Evolutionary conservation across 2,113 vertebrate species (phyloP).

Genomic region (Actenoides hombroni): DNA sequence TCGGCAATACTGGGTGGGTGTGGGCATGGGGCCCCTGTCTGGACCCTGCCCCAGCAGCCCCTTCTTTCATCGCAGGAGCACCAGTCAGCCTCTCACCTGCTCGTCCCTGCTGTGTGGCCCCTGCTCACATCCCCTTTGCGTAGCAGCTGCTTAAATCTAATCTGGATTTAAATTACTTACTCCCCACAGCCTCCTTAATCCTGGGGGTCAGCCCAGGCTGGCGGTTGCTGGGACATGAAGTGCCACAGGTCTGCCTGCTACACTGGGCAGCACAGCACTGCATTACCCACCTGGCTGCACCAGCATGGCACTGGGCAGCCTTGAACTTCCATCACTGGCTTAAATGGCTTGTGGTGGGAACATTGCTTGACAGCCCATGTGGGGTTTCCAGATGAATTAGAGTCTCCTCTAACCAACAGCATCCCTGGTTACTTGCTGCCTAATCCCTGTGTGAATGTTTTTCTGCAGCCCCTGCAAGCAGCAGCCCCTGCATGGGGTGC

Average conservation of each 20-base stretch:
- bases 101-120: rapidly evolving
- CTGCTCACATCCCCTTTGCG: slow-evolving; percentile 10
- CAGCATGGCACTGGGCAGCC: rapidly evolving
- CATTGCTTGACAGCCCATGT: not conserved
- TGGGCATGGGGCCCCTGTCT: rapidly evolving
- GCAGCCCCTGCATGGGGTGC: rapidly evolving
- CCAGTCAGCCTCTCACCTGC: not conserved
- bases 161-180: slow-evolving; percentile 75
- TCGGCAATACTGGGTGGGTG: rapidly evolving
- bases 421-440: not conserved
- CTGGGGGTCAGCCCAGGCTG: slow-evolving; percentile 44
- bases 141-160: slow-evolving; percentile 66
- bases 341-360: not conserved
- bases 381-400: not conserved
- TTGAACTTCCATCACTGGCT: rapidly evolving
- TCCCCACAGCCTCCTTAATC: slow-evolving; percentile 50
- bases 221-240: slow-evolving; percentile 13
- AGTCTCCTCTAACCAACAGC: not conserved
- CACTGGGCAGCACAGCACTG: rapidly evolving
- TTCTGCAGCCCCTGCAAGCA: not conserved
- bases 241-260: rapidly evolving
- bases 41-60: not conserved
- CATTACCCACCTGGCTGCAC: not conserved
- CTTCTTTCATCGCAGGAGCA: not conserved
- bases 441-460: not conserved